Evolutionary conservation across 1,140 invertebrate species (phyloP).

Genomic region (Nymphalis io): DNA sequence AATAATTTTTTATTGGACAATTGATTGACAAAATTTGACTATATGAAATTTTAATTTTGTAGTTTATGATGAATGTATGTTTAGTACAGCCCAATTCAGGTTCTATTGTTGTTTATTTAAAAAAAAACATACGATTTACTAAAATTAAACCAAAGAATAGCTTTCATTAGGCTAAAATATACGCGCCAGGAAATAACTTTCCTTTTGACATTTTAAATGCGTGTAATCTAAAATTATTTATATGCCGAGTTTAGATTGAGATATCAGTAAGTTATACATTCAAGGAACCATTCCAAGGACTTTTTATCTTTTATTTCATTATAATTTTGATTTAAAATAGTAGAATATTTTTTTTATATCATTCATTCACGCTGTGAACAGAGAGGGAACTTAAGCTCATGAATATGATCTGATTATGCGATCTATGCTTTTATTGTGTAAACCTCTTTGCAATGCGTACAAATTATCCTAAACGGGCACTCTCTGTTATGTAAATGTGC

Average conservation of each 20-base stretch:
- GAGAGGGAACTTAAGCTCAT: slow-evolving; percentile 13
- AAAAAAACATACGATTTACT: no score
- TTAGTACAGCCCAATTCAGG: no score
- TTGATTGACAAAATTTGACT: no score
- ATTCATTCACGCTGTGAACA: background rate
- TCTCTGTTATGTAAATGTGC: slow-evolving; percentile 62
- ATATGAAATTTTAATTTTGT: no score
- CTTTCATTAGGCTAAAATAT: slow-evolving; percentile 1
- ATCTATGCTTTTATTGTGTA: slow-evolving; percentile 57
- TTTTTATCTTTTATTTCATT: background rate
- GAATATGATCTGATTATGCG: slow-evolving; percentile 59
- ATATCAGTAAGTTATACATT: background rate
- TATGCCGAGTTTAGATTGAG: background rate
- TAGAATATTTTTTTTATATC: no score
- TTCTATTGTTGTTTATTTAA: no score
- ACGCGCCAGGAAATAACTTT: slow-evolving; percentile 6
- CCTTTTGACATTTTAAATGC: slow-evolving; percentile 9
- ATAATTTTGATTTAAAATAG: no score
- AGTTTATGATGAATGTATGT: no score
- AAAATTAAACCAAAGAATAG: background rate
- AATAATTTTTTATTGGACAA: no score
- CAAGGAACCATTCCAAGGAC: background rate
- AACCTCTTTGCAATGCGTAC: slow-evolving; percentile 56
- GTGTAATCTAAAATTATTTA: background rate
- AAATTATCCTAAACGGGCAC: slow-evolving; percentile 57